These are phyloP conservation scores for Dufourea novaeangliae DNA, from an alignment of 1,140 invertebrate genomes.

Conservation along the genomic window DNA sequence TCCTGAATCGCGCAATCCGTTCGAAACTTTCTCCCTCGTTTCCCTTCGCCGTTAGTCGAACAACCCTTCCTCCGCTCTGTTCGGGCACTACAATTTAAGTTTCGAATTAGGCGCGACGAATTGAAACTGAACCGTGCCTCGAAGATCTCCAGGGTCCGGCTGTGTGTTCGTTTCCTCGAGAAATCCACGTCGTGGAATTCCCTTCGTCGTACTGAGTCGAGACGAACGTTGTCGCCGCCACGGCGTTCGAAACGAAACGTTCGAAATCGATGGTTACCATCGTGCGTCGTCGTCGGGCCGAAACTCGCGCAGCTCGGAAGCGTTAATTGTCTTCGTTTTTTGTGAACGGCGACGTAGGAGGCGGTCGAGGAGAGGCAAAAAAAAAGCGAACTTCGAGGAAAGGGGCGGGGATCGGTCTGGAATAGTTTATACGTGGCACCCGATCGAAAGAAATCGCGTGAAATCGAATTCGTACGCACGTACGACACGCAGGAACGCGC, in stretches of 20 bases:
- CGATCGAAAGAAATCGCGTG: conserved; percentile 68
- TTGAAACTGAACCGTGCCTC: conserved; percentile 29
- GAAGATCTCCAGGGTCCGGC: neutral
- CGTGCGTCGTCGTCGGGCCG: conserved; percentile 27
- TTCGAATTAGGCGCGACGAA: conserved; percentile 56
- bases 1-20: neutral
- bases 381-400: conserved; percentile 1
- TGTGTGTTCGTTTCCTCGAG: neutral
- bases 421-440: conserved; percentile 61
- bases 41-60: conserved; percentile 20
- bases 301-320: conserved; percentile 30
- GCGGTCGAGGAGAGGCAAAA: neutral
- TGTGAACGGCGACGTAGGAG: conserved; percentile 29
- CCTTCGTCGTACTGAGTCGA: neutral
- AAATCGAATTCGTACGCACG: conserved; percentile 70
- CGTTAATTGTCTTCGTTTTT: conserved; percentile 65
- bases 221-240: neutral
- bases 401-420: conserved; percentile 44
- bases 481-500: conserved; percentile 66
- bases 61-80: conserved; percentile 28
- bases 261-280: conserved; percentile 45
- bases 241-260: conserved; percentile 18
- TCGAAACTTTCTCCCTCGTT: neutral
- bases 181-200: neutral
- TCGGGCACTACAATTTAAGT: conserved; percentile 60